Conservation (phyloP, 2,113 vertebrate species). For the Mormyrus lacerda region DNA sequence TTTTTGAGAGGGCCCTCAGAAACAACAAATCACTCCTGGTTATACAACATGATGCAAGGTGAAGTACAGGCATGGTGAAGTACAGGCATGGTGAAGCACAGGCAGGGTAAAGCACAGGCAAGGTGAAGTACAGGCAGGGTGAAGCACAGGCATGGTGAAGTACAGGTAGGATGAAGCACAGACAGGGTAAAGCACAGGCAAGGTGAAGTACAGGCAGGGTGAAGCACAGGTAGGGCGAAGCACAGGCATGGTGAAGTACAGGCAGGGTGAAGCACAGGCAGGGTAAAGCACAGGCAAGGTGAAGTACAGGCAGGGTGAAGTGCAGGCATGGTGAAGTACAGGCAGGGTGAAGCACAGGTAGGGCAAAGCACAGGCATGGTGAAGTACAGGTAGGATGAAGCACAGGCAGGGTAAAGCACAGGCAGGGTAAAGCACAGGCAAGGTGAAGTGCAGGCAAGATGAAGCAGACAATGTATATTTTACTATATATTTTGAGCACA, state of each 20-base stretch:
- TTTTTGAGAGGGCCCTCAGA: too few relatives aligned
- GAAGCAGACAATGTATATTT: neutral
- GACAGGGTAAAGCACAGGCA: neutral
- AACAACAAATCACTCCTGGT: too few relatives aligned
- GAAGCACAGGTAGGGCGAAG: neutral
- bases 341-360: neutral
- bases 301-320: neutral
- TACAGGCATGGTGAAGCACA: too few relatives aligned
- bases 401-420: neutral
- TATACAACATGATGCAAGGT: too few relatives aligned
- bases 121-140: too few relatives aligned
- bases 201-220: fast-evolving
- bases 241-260: too few relatives aligned
- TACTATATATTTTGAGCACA: neutral
- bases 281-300: too few relatives aligned
- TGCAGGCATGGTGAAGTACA: too few relatives aligned
- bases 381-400: neutral
- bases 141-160: too few relatives aligned
- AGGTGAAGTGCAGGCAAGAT: neutral
- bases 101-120: too few relatives aligned
- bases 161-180: neutral
- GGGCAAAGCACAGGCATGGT: neutral
- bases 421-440: neutral
- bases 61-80: too few relatives aligned
- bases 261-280: too few relatives aligned